Percentiles rank a stretch among this genome's conserved stretches.
Evolutionary conservation across 2,797 vertebrate species (phyloP).

Genomic region (Enoplosus armatus): DNA sequence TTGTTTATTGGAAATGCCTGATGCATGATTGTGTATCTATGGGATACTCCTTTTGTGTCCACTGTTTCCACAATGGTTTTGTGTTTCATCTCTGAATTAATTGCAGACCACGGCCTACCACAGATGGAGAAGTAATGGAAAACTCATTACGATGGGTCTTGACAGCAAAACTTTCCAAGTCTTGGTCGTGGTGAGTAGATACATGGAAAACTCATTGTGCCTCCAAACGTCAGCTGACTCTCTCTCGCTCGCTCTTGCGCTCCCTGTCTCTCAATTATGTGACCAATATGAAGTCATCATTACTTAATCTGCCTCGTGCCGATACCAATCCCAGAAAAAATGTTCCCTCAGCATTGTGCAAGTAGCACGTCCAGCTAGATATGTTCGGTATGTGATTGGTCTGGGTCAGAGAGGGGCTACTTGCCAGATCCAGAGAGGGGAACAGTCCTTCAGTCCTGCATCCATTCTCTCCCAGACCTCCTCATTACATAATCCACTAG

Average conservation of each 20-base stretch:
- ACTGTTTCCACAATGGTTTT: constrained; percentile 50
- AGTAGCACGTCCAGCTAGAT: constrained; percentile 41
- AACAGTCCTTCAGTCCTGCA: constrained; percentile 54
- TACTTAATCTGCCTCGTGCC: constrained; percentile 31
- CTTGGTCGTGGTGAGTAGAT: constrained; percentile 50
- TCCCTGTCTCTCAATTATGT: constrained; percentile 28
- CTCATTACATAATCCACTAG: constrained; percentile 50
- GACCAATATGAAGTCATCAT: constrained; percentile 63
- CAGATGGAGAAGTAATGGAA: constrained; percentile 74
- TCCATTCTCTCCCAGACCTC: constrained; percentile 21
- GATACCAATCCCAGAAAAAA: constrained; percentile 5
- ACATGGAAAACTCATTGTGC: constrained; percentile 72
- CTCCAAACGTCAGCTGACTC: constrained; percentile 32
- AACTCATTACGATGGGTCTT: constrained; percentile 52
- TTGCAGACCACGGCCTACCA: constrained; percentile 53
- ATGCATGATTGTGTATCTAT: constrained; percentile 34
- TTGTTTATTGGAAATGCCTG: constrained; percentile 25
- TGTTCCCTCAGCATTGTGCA: constrained; percentile 26
- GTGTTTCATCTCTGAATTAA: constrained; percentile 64
- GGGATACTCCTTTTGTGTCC: constrained; percentile 25
- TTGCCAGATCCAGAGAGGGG: constrained; percentile 37
- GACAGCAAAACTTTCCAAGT: constrained; percentile 67
- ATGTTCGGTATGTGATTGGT: constrained; percentile 64
- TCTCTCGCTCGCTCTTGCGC: background rate
- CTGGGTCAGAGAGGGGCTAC: constrained; percentile 41